Percentiles rank a stretch among this genome's conserved stretches.
Evolutionary conservation across 2,113 vertebrate genomes (phyloP).

Genomic region (Gnathonemus echidnorhynchus): DNA sequence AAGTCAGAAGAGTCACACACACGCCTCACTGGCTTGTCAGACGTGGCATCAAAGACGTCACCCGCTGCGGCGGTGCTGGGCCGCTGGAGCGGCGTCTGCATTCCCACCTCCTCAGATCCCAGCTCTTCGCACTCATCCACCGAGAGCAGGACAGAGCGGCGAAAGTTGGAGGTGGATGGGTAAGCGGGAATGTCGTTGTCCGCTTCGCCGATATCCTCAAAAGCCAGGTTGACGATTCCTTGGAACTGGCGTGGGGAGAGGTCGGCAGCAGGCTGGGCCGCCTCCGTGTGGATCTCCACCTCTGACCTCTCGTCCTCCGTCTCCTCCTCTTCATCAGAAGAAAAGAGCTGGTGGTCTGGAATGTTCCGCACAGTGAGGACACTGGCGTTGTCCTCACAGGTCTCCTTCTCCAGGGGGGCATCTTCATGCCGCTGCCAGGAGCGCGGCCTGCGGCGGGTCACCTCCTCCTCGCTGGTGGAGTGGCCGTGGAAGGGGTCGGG

Average conservation of each 20-base stretch:
- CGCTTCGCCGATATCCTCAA: conserved; percentile 79
- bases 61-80: conserved; percentile 55
- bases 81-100: conserved; percentile 53
- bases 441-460: conserved; percentile 61
- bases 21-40: conserved; percentile 43
- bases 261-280: conserved; percentile 46
- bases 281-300: conserved; percentile 68
- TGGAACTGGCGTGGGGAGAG: conserved; percentile 69
- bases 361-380: conserved; percentile 36
- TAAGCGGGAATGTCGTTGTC: conserved; percentile 64
- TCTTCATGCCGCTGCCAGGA: conserved; percentile 69
- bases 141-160: conserved; percentile 84
- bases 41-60: conserved; percentile 77
- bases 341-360: conserved; percentile 70
- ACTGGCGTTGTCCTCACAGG: conserved; percentile 41
- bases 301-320: conserved; percentile 86
- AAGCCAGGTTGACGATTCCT: conserved; percentile 89
- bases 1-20: conserved; percentile 37
- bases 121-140: conserved; percentile 97
- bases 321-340: conserved; percentile 85
- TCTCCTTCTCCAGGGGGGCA: conserved; percentile 37
- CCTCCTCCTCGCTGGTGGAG: conserved; percentile 90
- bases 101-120: conserved; percentile 77
- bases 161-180: conserved; percentile 71
- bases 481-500: conserved; percentile 66